Base-by-base conservation (phyloP, 2,113 vertebrate genomes). In the Zingel zingel region DNA sequence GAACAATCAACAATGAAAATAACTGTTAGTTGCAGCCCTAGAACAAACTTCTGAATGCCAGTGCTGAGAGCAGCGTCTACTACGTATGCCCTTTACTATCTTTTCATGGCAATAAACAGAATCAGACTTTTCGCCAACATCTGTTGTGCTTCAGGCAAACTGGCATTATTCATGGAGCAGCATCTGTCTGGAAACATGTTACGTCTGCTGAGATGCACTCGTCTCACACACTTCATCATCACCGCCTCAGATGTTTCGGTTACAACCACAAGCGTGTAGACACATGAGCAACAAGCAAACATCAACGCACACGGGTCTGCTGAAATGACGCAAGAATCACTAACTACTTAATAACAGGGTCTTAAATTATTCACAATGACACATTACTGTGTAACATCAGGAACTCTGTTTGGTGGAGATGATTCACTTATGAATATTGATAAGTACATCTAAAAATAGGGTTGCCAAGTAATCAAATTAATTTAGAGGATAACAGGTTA, bases 61-160 rank as follows among this genome's bases (percentile, higher is more conserved):
- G 16, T n/a, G 5, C 63, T 30, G 9, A 30, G 12, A 39, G 7
- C 7, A n/a, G 25, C 11, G 33, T 5, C 27, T 54, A n/a, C 5
- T 48, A 21, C 67, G 33, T 6, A 25, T 50, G 11, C 2, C 1
- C 6, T 54, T 51, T 18, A 48, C 8, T 33, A 19, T 70, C 21
- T 77, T 54, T 47, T 19, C 16, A 61, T n/a, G 18, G 9, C 43
- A 48, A 3, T 12, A 16, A 56, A 64, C 6, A 61, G 9, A 39
- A 53, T 43, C 33, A 39, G 9, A 66, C 0, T 36, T 71, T 39
- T 51, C 12, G 0, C 21, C 25, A 21, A 57, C 63, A 70, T 79
- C 79, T 83, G 81, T 47, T 71, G 45, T 10, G 78, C 81, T 57
- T 67, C 50, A 39, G 78, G 68, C 54, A 43, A 79, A 86, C 14